These are phyloP conservation scores for Melangyna quadrimaculata DNA, from an alignment of 2,888 invertebrate species.

Conservation along the genomic window DNA sequence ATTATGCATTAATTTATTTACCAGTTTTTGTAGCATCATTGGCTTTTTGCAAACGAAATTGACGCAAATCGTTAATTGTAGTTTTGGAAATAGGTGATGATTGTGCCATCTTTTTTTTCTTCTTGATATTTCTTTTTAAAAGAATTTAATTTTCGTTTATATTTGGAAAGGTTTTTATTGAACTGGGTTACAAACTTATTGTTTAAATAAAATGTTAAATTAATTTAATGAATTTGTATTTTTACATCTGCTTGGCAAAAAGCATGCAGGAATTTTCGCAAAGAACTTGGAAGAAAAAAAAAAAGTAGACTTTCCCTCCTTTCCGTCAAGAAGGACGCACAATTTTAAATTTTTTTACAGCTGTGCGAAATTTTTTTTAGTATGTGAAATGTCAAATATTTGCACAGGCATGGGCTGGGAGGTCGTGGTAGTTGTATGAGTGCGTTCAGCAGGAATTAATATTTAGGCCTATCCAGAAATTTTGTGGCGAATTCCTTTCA, in stretches of 20 bases:
- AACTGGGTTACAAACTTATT: neutral
- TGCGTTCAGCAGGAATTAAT: constrained; percentile 18
- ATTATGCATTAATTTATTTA: constrained; percentile 50
- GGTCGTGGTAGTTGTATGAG: neutral
- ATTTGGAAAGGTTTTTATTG: neutral
- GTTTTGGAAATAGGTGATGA: constrained; percentile 66
- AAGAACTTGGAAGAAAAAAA: constrained; percentile 40
- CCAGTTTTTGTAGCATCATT: constrained; percentile 73
- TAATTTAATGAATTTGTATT: neutral
- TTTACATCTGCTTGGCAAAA: neutral
- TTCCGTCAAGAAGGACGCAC: constrained; percentile 57
- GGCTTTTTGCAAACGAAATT: constrained; percentile 78
- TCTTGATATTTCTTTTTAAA: neutral
- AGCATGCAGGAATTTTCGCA: constrained; percentile 28
- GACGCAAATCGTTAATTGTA: constrained; percentile 77
- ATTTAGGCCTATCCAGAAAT: no score
- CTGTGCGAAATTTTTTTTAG: constrained; percentile 38
- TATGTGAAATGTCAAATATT: constrained; percentile 35
- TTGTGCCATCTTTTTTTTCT: constrained; percentile 55
- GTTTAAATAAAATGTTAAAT: neutral
- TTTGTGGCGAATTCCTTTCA: no score
- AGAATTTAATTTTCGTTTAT: neutral
- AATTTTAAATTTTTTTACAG: constrained; percentile 53
- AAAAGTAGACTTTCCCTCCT: constrained; percentile 60
- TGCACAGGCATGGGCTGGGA: neutral